These are phyloP conservation scores for Agrochola litura DNA, from an alignment of 2,888 invertebrate genomes.

Conservation along the genomic window DNA sequence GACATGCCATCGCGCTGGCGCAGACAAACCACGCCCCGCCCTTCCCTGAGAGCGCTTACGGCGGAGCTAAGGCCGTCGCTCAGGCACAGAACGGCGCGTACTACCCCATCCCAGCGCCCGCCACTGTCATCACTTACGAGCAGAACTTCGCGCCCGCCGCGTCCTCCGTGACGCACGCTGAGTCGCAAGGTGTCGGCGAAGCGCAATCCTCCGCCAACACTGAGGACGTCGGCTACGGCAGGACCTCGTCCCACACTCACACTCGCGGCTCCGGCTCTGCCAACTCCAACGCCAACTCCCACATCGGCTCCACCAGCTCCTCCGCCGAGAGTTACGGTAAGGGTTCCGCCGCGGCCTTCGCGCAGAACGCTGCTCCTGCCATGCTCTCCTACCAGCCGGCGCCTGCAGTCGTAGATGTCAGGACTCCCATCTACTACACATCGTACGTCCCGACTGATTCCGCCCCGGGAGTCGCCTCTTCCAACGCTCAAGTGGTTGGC, in stretches of 20 bases:
- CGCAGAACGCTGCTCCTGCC: conserved; percentile 64
- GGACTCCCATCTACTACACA: conserved; percentile 75
- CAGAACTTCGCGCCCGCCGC: conserved; percentile 77
- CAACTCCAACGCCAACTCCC: conserved; percentile 79
- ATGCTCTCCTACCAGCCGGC: conserved; percentile 59
- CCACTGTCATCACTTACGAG: conserved; percentile 81
- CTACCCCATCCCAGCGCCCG: conserved; percentile 80
- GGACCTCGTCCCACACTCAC: conserved; percentile 80
- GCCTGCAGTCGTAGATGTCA: conserved; percentile 73
- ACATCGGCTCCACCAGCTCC: conserved; percentile 73
- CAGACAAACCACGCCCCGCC: conserved; percentile 54
- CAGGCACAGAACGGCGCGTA: conserved; percentile 70
- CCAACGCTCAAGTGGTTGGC: conserved; percentile 77
- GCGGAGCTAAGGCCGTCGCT: conserved; percentile 65
- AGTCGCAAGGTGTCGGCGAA: conserved; percentile 75
- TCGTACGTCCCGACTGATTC: conserved; percentile 67
- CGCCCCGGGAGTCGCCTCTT: conserved; percentile 70
- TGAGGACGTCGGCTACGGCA: conserved; percentile 71
- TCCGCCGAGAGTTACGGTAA: conserved; percentile 76
- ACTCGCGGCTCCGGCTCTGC: conserved; percentile 77
- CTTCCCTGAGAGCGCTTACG: conserved; percentile 54
- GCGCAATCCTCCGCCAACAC: conserved; percentile 81
- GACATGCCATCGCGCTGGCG: conserved; percentile 73
- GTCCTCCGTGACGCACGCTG: conserved; percentile 75
- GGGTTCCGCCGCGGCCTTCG: conserved; percentile 77